These are phyloP conservation scores for Agonopterix arenella DNA, from an alignment of 2,888 invertebrate species.

Conservation along the genomic window DNA sequence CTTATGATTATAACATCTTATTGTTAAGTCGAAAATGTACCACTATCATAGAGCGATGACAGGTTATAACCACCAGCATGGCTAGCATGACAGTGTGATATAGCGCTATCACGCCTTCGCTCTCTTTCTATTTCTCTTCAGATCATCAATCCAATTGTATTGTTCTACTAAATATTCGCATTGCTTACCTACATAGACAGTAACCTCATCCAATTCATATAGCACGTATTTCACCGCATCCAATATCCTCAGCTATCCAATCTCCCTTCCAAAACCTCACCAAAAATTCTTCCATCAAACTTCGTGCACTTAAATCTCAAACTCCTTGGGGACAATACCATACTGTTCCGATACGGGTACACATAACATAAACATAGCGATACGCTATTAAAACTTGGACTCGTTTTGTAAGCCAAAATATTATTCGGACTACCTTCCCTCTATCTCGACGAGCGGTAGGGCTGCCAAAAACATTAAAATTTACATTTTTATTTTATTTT, in stretches of 20 bases:
- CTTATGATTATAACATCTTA: too few relatives aligned
- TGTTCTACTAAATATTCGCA: too few relatives aligned
- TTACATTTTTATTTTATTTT: slow-evolving; percentile 64
- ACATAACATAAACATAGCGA: slow-evolving; percentile 71
- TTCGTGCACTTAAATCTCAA: slow-evolving; percentile 24
- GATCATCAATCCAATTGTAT: too few relatives aligned
- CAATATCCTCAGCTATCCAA: background rate
- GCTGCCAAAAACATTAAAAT: slow-evolving; percentile 42
- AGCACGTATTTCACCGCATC: too few relatives aligned
- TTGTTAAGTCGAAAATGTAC: too few relatives aligned
- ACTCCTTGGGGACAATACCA: slow-evolving; percentile 33
- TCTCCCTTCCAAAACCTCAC: slow-evolving; percentile 1
- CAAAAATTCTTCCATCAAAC: slow-evolving; percentile 25
- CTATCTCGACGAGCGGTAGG: slow-evolving; percentile 58
- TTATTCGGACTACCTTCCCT: slow-evolving; percentile 71
- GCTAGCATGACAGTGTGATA: too few relatives aligned
- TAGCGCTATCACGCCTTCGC: too few relatives aligned
- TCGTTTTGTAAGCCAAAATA: slow-evolving; percentile 75
- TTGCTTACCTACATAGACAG: too few relatives aligned
- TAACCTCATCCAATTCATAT: too few relatives aligned
- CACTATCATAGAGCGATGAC: too few relatives aligned
- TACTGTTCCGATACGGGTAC: slow-evolving; percentile 42
- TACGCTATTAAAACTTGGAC: slow-evolving; percentile 76
- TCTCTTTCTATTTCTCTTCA: too few relatives aligned
- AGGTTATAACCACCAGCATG: too few relatives aligned